Evolutionary conservation across 2,888 invertebrate genomes (phyloP).

Genomic region (Aleiodes leptofemur): DNA sequence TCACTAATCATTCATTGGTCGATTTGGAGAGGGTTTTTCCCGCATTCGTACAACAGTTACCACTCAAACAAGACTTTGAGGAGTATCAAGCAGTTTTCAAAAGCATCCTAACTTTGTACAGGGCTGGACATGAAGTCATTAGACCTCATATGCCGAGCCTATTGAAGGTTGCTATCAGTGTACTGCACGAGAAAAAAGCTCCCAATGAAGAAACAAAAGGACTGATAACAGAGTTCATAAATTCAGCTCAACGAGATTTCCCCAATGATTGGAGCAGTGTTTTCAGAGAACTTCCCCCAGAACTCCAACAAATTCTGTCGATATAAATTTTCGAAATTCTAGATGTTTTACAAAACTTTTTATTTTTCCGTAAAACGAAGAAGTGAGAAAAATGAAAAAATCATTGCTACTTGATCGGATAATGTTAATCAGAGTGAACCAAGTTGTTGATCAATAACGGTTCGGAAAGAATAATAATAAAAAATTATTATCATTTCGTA

Average conservation of each 20-base stretch:
- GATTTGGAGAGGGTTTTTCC: constrained; percentile 86
- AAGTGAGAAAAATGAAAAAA: background rate
- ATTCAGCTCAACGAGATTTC: constrained; percentile 78
- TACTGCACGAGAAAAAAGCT: constrained; percentile 79
- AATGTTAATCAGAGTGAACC: constrained; percentile 19
- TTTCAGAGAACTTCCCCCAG: constrained; percentile 73
- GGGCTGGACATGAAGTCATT: constrained; percentile 79
- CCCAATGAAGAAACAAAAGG: constrained; percentile 76
- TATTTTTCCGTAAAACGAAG: constrained; percentile 1
- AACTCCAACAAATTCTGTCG: constrained; percentile 59
- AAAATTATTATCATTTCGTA: constrained; percentile 35
- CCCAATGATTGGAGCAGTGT: constrained; percentile 77
- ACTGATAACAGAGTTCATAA: constrained; percentile 77
- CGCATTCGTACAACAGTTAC: constrained; percentile 83
- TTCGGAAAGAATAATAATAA: constrained; percentile 13
- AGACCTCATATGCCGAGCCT: constrained; percentile 77
- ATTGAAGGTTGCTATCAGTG: constrained; percentile 77
- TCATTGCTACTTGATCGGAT: constrained; percentile 13
- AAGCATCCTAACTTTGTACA: constrained; percentile 81
- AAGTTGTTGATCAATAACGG: constrained; percentile 18
- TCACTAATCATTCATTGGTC: constrained; percentile 79
- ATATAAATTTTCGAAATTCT: constrained; percentile 17
- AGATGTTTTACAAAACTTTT: constrained; percentile 7
- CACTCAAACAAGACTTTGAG: constrained; percentile 84
- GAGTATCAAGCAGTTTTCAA: constrained; percentile 84